phyloP scores from a whole-genome alignment of 2,797 vertebrate species.

The Orestias chungarensis region DNA sequence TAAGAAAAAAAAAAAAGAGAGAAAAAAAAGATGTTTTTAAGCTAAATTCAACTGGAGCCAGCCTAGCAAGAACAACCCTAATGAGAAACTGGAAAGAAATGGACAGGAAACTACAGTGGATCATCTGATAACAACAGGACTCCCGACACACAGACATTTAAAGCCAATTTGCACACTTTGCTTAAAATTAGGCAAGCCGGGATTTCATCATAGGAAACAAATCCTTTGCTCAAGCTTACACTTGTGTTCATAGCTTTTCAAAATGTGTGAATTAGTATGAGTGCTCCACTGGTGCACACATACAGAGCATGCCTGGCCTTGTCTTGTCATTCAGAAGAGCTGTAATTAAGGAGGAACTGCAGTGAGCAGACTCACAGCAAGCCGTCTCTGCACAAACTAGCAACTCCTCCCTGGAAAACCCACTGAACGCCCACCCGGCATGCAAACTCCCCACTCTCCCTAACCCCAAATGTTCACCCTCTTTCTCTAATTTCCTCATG shows the following conservation, averaged over 20 bases:
- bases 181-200: constrained; percentile 33
- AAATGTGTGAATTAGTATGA: constrained; percentile 27
- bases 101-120: constrained; percentile 1
- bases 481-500: constrained; percentile 42
- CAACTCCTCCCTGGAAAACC: constrained; percentile 70
- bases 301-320: constrained; percentile 71
- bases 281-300: constrained; percentile 32
- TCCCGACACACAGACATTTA: not conserved
- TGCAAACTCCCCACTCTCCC: constrained; percentile 51
- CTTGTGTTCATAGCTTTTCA: constrained; percentile 40
- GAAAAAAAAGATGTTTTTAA: not conserved
- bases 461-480: constrained; percentile 61
- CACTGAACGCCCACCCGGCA: constrained; percentile 64
- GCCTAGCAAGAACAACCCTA: not conserved
- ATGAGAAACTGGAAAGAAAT: not conserved
- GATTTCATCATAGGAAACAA: constrained; percentile 51
- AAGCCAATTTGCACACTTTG: constrained; percentile 8
- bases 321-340: constrained; percentile 69
- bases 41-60: not conserved
- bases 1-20: not conserved
- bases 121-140: not conserved
- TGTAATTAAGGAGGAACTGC: constrained; percentile 75
- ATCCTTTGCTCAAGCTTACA: constrained; percentile 56
- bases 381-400: constrained; percentile 68
- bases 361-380: constrained; percentile 58